Evolutionary conservation across 2,888 invertebrate species (phyloP), one percentile per base, ranked within the genome.

Genomic region (Silvanus unidentatus): DNA sequence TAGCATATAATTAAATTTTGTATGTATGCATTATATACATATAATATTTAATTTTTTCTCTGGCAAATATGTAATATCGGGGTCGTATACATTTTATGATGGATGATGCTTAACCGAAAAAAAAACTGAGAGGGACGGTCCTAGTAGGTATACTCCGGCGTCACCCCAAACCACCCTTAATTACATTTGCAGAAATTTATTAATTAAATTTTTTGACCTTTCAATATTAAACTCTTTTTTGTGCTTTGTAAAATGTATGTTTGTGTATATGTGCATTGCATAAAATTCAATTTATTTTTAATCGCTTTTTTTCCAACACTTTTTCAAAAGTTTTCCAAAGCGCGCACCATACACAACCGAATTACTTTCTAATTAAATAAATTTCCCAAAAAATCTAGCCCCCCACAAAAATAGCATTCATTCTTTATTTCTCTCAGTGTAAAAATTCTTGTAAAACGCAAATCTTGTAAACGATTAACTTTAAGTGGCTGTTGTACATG

Each of bases 1-100:
- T 78, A 80, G 79, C 78, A 79, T 76, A 79, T 80, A 80, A 80
- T 80, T 80, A 77, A 79, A 79, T 80, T 80, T 79, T 68, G 68
- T 56, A 57, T 56, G 64, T 37, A 37, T 12, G 13, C 13, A 32
- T 32, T 32, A 12, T 32, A 22, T 22, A 22, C 22, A 22, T 22
- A 22, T 22, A 22, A 22, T 22, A 22, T 22, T 22, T 22, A 22
- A 22, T 67, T 69, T 68, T 64, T 69, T 68, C 62, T 62, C 56
- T 60, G 58, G 65, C 62, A 64, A 69, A 69, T 68, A 68, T 65
- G 64, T 64, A 66, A 63, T 64, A 62, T 32, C 55, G 56, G 60
- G 58, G 58, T 57, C 53, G 50, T 47, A 48, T 54, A 57, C 54
- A 48, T 53, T 52, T 54, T 53, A 53, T 65, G 63, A 65, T 66